phyloP scores from a whole-genome alignment of 1,140 invertebrate species.

The Asbolus verrucosus region DNA sequence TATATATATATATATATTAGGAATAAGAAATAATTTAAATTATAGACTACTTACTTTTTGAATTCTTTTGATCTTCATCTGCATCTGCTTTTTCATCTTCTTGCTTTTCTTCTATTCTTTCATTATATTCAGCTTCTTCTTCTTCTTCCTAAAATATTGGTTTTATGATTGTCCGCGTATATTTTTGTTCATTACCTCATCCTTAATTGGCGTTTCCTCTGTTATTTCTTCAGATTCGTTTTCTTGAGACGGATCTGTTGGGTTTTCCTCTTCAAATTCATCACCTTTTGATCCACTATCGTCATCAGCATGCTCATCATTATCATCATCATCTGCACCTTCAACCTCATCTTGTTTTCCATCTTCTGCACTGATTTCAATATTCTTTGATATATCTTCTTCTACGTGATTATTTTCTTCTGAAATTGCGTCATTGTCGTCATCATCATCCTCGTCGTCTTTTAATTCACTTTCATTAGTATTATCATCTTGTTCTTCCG shows the following conservation, averaged over 20 bases:
- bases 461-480: constrained; percentile 59
- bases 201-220: constrained; percentile 62
- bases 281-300: constrained; percentile 63
- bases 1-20: too few relatives aligned
- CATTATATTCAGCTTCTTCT: constrained; percentile 62
- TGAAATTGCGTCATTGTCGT: too few relatives aligned
- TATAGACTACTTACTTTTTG: constrained; percentile 66
- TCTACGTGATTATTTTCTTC: constrained; percentile 58
- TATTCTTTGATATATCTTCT: constrained; percentile 54
- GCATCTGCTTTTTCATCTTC: constrained; percentile 65
- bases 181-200: constrained; percentile 50
- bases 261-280: constrained; percentile 46
- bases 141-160: constrained; percentile 60
- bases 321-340: constrained; percentile 56
- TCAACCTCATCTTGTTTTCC: constrained; percentile 54
- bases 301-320: constrained; percentile 60
- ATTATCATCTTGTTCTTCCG: constrained; percentile 60
- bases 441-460: constrained; percentile 60
- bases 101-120: constrained; percentile 59
- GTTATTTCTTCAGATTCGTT: constrained; percentile 63
- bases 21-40: too few relatives aligned
- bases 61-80: constrained; percentile 50
- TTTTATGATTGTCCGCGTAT: neutral
- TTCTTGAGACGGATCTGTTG: constrained; percentile 52
- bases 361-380: constrained; percentile 55